Conservation (phyloP, 1,140 invertebrate genomes). For the Goniozus legneri region DNA sequence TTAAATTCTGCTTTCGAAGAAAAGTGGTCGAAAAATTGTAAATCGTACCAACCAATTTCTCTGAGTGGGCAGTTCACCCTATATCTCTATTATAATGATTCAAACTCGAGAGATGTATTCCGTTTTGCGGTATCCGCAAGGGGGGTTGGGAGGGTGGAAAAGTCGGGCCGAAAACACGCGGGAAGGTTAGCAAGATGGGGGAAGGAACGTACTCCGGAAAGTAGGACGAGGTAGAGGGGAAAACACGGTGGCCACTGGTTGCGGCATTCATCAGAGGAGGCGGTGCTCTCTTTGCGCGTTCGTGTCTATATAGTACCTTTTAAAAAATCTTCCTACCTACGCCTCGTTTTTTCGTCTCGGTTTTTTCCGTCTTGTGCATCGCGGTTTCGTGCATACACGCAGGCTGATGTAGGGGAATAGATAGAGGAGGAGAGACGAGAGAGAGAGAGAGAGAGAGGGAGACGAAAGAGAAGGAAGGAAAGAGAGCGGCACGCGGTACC, state of each 20-base stretch:
- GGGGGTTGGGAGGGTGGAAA: too few species aligned
- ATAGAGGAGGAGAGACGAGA: slow-evolving; percentile 15
- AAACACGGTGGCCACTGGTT: slow-evolving; percentile 42
- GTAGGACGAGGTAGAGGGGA: slow-evolving; percentile 30
- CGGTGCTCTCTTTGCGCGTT: slow-evolving; percentile 34
- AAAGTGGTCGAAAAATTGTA: too few species aligned
- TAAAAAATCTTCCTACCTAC: slow-evolving; percentile 27
- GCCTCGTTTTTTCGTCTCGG: slow-evolving; percentile 7
- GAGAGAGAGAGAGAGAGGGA: slow-evolving; percentile 13
- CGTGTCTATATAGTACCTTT: too few species aligned
- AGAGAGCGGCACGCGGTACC: too few species aligned
- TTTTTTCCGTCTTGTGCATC: slow-evolving; percentile 14
- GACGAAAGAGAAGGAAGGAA: too few species aligned
- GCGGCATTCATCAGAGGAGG: slow-evolving; percentile 47
- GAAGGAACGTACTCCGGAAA: slow-evolving; percentile 27
- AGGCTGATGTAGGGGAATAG: neutral
- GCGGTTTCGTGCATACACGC: slow-evolving; percentile 20
- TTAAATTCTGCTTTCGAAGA: too few species aligned
- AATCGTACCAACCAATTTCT: too few species aligned
- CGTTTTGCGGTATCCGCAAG: too few species aligned
- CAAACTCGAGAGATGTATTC: too few species aligned
- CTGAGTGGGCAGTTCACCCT: too few species aligned
- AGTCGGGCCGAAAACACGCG: slow-evolving; percentile 31
- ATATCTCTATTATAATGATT: too few species aligned
- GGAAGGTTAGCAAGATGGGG: slow-evolving; percentile 19